Conservation (phyloP, 2,113 vertebrate genomes). For the Jacana jacana region DNA sequence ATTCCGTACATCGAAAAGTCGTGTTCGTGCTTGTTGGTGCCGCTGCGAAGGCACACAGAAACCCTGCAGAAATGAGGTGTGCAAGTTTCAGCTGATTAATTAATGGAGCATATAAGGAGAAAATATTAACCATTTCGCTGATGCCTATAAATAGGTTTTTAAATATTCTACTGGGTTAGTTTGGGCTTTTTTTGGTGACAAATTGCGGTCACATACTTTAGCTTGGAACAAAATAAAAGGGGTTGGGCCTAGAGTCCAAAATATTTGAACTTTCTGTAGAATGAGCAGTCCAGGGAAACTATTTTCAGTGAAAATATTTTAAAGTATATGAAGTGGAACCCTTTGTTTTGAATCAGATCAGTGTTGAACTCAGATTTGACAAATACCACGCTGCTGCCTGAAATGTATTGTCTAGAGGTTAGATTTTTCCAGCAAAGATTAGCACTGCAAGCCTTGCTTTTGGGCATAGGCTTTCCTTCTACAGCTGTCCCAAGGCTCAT, state of each 20-base stretch:
- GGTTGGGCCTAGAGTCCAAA: not conserved
- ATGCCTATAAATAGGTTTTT: not conserved
- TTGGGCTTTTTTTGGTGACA: not conserved
- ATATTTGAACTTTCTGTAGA: not conserved
- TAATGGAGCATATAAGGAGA: not conserved
- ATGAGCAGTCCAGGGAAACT: not conserved
- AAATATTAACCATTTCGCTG: not conserved
- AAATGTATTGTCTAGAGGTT: not conserved
- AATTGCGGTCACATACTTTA: not conserved
- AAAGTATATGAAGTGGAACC: not conserved
- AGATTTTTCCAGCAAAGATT: not conserved
- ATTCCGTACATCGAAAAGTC: slow-evolving; percentile 38
- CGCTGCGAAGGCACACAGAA: slow-evolving; percentile 3
- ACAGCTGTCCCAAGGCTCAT: not conserved
- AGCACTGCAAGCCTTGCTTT: not conserved
- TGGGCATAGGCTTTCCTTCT: not conserved
- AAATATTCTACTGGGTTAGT: not conserved
- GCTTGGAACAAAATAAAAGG: no score
- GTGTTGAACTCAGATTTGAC: not conserved
- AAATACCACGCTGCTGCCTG: not conserved
- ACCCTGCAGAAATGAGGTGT: slow-evolving; percentile 34
- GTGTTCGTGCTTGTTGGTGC: slow-evolving; percentile 28
- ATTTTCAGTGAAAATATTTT: not conserved
- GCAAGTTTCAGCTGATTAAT: slow-evolving; percentile 22
- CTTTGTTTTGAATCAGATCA: not conserved